Evolutionary conservation across 1,140 invertebrate genomes (phyloP).

Genomic region (Propsilocerus akamusi): DNA sequence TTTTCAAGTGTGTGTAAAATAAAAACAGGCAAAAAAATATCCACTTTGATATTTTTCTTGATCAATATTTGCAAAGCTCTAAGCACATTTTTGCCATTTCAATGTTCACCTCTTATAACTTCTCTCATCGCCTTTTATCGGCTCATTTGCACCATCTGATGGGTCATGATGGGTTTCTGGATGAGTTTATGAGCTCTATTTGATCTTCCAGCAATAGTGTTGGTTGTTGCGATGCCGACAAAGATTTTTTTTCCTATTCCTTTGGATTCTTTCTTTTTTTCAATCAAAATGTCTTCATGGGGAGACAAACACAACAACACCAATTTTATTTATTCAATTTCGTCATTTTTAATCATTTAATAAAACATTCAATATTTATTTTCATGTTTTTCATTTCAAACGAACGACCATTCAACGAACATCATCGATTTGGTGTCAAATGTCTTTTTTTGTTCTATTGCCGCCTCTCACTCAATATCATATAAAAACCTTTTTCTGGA

Average conservation of each 20-base stretch:
- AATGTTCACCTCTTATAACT: background rate
- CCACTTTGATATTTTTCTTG: constrained; percentile 3
- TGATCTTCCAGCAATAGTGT: no score
- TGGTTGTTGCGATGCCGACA: no score
- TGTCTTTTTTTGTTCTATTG: background rate
- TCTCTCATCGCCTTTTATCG: background rate
- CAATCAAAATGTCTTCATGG: no score
- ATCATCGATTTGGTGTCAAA: background rate
- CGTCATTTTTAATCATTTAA: constrained; percentile 1
- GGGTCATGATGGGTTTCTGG: no score
- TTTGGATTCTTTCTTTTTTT: no score
- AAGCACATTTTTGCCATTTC: constrained; percentile 3
- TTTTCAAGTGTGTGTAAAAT: no score
- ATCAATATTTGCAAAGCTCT: constrained; percentile 2
- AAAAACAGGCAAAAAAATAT: background rate
- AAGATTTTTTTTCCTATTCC: no score
- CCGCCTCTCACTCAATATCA: no score
- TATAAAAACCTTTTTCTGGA: no score
- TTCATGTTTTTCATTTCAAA: background rate
- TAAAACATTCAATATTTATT: background rate
- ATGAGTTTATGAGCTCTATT: no score
- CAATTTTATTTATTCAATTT: background rate
- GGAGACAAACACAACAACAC: no score
- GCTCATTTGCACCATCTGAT: no score
- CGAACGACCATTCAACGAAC: background rate